These are phyloP conservation scores for Hydrozoanthus tunicans DNA, from an alignment of 64 coral and sea anemone species.

Conservation along the genomic window DNA sequence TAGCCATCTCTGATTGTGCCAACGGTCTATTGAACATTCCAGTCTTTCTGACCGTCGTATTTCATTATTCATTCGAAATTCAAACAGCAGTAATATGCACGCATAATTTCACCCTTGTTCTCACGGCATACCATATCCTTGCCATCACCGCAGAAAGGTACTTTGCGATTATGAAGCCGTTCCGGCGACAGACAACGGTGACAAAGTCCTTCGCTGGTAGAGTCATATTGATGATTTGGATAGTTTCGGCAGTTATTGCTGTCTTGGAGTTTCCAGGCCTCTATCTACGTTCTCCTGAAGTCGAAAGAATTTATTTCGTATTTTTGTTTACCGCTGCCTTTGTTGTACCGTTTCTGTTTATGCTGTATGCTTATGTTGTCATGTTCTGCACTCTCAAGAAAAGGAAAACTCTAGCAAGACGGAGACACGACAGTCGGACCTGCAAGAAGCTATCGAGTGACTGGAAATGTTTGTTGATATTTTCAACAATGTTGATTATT, in stretches of 20 bases:
- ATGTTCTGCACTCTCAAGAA: constrained; percentile 28
- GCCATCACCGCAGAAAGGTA: constrained; percentile 21
- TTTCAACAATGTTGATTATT: constrained; percentile 25
- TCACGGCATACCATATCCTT: constrained; percentile 26
- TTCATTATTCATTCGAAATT: background rate
- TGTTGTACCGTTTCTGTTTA: background rate
- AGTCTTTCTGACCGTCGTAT: background rate
- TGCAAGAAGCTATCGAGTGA: constrained; percentile 3
- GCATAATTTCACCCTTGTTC: constrained; percentile 28
- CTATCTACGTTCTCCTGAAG: background rate
- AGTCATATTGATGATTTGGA: constrained; percentile 11
- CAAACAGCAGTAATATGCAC: background rate
- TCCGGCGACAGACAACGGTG: background rate
- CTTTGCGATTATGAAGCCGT: constrained; percentile 36
- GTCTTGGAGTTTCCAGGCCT: background rate
- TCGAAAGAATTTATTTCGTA: background rate
- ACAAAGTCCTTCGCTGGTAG: constrained; percentile 14
- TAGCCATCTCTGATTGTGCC: constrained; percentile 31
- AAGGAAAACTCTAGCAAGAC: background rate
- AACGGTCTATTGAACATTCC: constrained; percentile 39
- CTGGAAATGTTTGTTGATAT: constrained; percentile 39
- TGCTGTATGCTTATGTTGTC: constrained; percentile 15
- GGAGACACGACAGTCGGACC: background rate
- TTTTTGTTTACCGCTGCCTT: constrained; percentile 1
- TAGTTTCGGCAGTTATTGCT: background rate